Evolutionary conservation across 1,140 invertebrate species (phyloP).

Genomic region (Dufourea novaeangliae): DNA sequence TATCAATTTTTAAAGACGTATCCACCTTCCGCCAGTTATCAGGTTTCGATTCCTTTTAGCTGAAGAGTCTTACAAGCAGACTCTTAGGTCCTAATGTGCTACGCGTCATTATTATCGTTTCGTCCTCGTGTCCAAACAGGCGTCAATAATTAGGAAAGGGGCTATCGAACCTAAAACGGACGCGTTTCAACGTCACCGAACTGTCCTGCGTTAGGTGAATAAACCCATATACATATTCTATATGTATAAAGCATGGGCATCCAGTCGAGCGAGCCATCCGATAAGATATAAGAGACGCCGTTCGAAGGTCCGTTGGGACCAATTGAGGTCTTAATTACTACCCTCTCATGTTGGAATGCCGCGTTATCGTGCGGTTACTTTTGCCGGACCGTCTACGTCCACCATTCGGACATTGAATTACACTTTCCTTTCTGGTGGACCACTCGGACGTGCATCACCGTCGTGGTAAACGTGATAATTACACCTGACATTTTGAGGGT

Average conservation of each 20-base stretch:
- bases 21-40: too few species aligned
- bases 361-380: conserved; percentile 62
- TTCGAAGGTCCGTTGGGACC: conserved; percentile 48
- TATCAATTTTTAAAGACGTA: too few species aligned
- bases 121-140: not conserved
- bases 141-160: conserved; percentile 30
- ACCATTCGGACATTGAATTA: conserved; percentile 51
- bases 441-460: conserved; percentile 12
- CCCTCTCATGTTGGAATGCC: conserved; percentile 56
- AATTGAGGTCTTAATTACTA: conserved; percentile 64
- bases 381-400: conserved; percentile 42
- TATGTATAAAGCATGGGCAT: conserved; percentile 54
- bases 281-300: conserved; percentile 58
- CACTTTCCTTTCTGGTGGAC: conserved; percentile 45
- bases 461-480: conserved; percentile 39
- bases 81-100: too few species aligned
- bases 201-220: conserved; percentile 41
- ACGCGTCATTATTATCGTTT: not conserved
- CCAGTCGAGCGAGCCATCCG: conserved; percentile 52
- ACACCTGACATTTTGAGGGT: conserved; percentile 21
- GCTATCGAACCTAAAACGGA: conserved; percentile 5
- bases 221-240: conserved; percentile 43
- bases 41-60: too few species aligned
- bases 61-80: too few species aligned
- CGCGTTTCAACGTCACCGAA: conserved; percentile 1